A percentile compares a stretch with the other conserved stretches of the same genome.
phyloP scores from a whole-genome alignment of 2,888 invertebrate genomes.

The Ophion ventricosus region DNA sequence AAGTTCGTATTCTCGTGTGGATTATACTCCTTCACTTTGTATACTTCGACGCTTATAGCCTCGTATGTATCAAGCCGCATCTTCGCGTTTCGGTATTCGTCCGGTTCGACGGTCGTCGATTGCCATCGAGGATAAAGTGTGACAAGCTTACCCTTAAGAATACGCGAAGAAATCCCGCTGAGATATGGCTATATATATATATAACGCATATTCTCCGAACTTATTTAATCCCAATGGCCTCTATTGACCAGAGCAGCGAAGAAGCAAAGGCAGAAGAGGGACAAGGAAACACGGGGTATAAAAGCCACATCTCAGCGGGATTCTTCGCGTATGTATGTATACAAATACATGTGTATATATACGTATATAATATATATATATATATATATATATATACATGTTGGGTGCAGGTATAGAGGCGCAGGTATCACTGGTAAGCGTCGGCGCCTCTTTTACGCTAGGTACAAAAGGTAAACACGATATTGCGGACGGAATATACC shows the following conservation, averaged over 20 bases:
- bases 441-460: conserved; percentile 41
- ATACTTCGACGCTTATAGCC: neutral
- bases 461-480: neutral
- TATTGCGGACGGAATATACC: neutral
- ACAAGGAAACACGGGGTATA: too few relatives aligned
- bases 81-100: conserved; percentile 12
- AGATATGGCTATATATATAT: conserved; percentile 7
- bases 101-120: conserved; percentile 34
- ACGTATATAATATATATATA: neutral
- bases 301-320: too few relatives aligned
- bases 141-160: neutral
- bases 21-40: neutral
- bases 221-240: too few relatives aligned
- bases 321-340: too few relatives aligned
- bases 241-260: too few relatives aligned
- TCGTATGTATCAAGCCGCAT: neutral
- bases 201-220: neutral
- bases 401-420: neutral
- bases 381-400: conserved; percentile 6
- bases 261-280: too few relatives aligned
- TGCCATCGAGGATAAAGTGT: conserved; percentile 51
- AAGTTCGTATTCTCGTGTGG: neutral
- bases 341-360: neutral
- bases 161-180: conserved; percentile 14
- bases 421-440: conserved; percentile 18